phyloP scores from a whole-genome alignment of 2,113 vertebrate species.

The Brienomyrus longianalis region DNA sequence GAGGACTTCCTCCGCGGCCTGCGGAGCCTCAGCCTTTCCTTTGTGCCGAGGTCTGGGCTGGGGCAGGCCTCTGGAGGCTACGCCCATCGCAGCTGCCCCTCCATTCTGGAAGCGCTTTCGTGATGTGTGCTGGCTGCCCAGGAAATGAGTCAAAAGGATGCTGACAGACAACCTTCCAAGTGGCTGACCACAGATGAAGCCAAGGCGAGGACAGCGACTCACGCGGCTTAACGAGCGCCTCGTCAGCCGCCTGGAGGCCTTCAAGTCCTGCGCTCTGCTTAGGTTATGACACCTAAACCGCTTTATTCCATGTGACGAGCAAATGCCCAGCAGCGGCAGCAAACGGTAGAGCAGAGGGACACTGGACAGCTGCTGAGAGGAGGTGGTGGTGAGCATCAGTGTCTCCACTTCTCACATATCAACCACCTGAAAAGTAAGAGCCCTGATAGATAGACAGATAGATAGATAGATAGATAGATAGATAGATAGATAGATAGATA shows the following conservation, averaged over 20 bases:
- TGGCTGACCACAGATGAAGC: background rate
- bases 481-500: background rate
- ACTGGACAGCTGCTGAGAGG: background rate
- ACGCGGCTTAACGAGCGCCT: background rate
- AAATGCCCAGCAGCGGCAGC: background rate
- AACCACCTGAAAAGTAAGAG: background rate
- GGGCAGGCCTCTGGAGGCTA: background rate
- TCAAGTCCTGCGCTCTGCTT: background rate
- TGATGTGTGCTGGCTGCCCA: background rate
- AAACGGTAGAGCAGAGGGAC: background rate
- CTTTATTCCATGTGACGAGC: background rate
- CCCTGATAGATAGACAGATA: background rate
- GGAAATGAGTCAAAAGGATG: slow-evolving; percentile 16
- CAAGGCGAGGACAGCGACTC: background rate
- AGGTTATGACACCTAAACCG: background rate
- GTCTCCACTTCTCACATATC: background rate
- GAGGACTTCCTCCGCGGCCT: slow-evolving; percentile 50
- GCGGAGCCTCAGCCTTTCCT: slow-evolving; percentile 34
- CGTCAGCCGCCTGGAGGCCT: background rate
- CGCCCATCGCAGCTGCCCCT: background rate
- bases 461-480: background rate
- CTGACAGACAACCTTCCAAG: background rate
- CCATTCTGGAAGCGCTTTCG: background rate
- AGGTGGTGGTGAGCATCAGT: background rate
- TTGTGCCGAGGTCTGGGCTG: slow-evolving; percentile 12